These are phyloP conservation scores for Choristoneura fumiferana DNA, from an alignment of 1,140 invertebrate genomes.

Conservation along the genomic window DNA sequence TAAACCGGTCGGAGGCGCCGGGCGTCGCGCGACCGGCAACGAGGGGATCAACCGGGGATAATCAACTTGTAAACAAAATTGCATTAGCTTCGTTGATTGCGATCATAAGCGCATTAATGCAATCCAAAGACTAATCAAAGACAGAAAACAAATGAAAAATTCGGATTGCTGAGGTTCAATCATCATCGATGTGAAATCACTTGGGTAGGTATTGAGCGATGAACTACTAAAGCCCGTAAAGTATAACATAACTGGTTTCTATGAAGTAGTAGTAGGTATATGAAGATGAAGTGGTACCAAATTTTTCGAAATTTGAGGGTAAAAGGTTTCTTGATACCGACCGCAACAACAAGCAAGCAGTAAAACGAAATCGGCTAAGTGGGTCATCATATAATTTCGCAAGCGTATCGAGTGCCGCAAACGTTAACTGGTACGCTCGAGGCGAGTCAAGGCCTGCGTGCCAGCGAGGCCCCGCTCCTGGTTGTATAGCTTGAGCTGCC, in stretches of 20 bases:
- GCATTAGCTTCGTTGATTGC: constrained; percentile 61
- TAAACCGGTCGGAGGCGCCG: constrained; percentile 73
- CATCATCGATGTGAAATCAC: background rate
- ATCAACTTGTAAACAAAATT: constrained; percentile 75
- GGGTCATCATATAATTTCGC: constrained; percentile 77
- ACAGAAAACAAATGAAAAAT: background rate
- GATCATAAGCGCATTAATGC: background rate
- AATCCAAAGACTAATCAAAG: background rate
- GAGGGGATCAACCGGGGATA: constrained; percentile 59
- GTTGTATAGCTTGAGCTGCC: constrained; percentile 33
- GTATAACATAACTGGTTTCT: too few relatives aligned
- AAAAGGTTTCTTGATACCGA: constrained; percentile 60
- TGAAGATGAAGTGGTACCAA: background rate
- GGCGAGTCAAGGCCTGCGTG: constrained; percentile 68
- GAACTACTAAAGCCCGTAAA: too few relatives aligned
- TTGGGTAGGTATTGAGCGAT: too few relatives aligned
- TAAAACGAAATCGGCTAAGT: constrained; percentile 74
- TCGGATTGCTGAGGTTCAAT: background rate
- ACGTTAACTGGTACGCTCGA: constrained; percentile 70
- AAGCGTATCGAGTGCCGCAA: constrained; percentile 76
- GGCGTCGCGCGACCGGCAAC: constrained; percentile 36
- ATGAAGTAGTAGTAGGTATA: too few relatives aligned
- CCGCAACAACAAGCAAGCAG: constrained; percentile 56
- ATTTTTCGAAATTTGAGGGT: constrained; percentile 56
- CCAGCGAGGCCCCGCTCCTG: constrained; percentile 1